Conservation (phyloP, 64 coral and sea anemone genomes). For the Dendronephthya gigantea region DNA sequence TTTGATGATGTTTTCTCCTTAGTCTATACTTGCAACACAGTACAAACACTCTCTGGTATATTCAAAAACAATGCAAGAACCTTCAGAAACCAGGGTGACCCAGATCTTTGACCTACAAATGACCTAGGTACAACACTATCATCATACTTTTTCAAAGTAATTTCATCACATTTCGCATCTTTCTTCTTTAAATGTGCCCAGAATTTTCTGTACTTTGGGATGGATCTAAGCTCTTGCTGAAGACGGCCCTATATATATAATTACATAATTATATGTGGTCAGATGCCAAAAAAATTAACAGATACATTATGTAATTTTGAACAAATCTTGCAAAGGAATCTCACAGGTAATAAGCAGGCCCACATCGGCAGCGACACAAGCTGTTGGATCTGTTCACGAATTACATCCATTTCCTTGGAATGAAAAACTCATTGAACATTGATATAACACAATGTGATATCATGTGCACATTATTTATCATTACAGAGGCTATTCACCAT, state of each 20-base stretch:
- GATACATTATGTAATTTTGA: no score
- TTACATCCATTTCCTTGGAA: conserved; percentile 94
- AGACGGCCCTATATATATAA: conserved; percentile 55
- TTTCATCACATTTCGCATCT: conserved; percentile 57
- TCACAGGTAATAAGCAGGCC: conserved; percentile 76
- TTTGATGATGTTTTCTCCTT: no score
- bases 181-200: conserved; percentile 87
- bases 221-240: conserved; percentile 74
- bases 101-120: no score
- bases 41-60: no score
- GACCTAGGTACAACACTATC: no score
- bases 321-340: no score
- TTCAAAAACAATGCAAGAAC: no score
- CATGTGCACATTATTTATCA: neutral
- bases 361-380: conserved; percentile 87
- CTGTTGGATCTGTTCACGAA: conserved; percentile 90
- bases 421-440: neutral
- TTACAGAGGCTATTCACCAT: neutral
- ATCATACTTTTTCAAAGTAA: conserved; percentile 43
- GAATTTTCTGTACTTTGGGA: conserved; percentile 86
- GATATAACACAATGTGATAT: no score
- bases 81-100: no score
- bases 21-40: no score
- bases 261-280: neutral
- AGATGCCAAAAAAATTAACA: no score